Base-by-base conservation (phyloP, 2,888 invertebrate genomes). In the Abscondita cerata region DNA sequence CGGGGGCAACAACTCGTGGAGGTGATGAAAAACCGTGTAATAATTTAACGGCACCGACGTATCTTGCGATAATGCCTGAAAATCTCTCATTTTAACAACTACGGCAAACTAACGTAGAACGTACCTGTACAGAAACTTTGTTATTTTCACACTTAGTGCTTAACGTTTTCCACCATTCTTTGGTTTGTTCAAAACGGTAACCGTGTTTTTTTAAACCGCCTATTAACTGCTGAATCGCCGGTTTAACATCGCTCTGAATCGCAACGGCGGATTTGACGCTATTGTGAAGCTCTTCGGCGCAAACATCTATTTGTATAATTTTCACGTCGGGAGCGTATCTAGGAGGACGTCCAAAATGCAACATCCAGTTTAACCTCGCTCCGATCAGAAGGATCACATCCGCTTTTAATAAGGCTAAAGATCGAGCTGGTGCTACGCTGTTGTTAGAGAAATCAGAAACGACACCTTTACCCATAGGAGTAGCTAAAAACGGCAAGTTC, bases 291-390 rank as follows among this genome's bases (percentile, higher is more conserved):
- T 98, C 98, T 80, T 98, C 98, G 0, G 95, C 87, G 57, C 84
- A 86, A 54, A 96, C 84, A 76, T 98, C 98, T 44, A 95, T 87
- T 89, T 94, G 97, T 71, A 98, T 93, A 66, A 98, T 82, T 83
- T 95, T 94, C 2, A 95, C 95, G 75, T 92, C 84, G 0, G 87
- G 84, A 13, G 88, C 86, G 80, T 90, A 98, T 38, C 98, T 83
- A 1, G 97, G 98, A 13, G 92, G 82, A 56, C 90, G 88, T 1
- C 98, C 98, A 83, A 98, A 98, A 82, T 98, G 98, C 64, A 98
- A 84, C 82, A 98, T 98, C 98, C 98, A 98, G 82, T 98, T 98
- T 13, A 98, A 84, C 36, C 98, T 83, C 0, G 97, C 98, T 0
- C 98, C 98, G 36, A 96, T 80, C 51, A 97, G 81, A 1, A 98